Base-by-base conservation (phyloP, 2,113 vertebrate species). In the Hippoglossus stenolepis region DNA sequence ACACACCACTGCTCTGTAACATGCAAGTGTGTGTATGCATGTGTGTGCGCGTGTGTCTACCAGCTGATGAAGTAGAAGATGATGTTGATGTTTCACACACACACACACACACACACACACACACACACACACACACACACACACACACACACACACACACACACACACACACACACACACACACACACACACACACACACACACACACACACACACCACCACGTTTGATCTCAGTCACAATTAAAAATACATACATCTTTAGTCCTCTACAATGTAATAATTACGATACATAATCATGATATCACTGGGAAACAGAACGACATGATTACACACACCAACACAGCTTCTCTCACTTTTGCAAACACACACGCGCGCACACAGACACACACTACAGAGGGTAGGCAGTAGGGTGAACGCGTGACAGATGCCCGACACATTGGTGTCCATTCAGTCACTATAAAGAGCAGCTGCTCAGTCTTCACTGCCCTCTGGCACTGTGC, bases 381-480 rank as follows among this genome's bases (percentile, higher is more conserved):
- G 70, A 70, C 38, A 63, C 58, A 87, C 66, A 87, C 79, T 70
- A 8, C 60, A 79, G 65, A 86, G 84, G 79, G 51, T 63, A 85
- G 85, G 76, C 80, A 75, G 75, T 56, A 77, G 88, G 81, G 62
- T 86, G 86, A 88, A 89, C 57, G 64, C 70, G 60, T 90, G 86
- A 90, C 93, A 94, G 94, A 94, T 94, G 94, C 90, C 89, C 57
- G 87, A 93, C 92, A 93, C 92, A 91, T 92, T 90, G 92, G 80
- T 93, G 92, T 94, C 92, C 85, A 79, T 91, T 93, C 92, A 93
- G 83, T 93, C 85, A 91, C 89, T 91, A 89, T 88, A 91, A 93
- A 93, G 90, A 94, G 92, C 94, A 95, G 92, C 91, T 95, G 94
- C 90, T 93, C 85, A 76, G 85, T 89, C 86, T 91, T 89, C 66